Evolutionary conservation across 2,113 vertebrate genomes (phyloP).

Genomic region (Gopherus evgoodei): DNA sequence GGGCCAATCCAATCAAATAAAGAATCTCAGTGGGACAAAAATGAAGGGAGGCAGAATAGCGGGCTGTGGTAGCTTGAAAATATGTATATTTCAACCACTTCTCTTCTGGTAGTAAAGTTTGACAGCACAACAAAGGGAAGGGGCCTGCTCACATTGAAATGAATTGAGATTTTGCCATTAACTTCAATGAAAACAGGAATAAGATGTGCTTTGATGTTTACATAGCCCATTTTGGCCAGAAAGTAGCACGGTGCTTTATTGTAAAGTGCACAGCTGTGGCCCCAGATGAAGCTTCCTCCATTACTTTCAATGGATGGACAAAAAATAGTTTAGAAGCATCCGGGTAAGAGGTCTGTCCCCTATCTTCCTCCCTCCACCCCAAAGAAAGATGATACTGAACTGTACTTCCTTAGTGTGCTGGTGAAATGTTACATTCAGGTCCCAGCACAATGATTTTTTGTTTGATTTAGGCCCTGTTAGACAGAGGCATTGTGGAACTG

Average conservation of each 20-base stretch:
- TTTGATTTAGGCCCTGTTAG: conserved; percentile 80
- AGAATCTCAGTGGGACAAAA: neutral
- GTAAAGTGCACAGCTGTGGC: neutral
- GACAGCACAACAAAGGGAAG: neutral
- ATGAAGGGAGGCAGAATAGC: neutral
- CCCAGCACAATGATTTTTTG: neutral
- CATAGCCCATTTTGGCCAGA: neutral
- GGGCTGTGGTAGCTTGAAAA: neutral
- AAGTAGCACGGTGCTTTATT: neutral
- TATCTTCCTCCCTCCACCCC: neutral
- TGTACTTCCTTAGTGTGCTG: neutral
- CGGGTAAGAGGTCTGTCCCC: neutral
- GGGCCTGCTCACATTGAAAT: neutral
- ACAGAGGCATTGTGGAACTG: conserved; percentile 88
- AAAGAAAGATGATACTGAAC: neutral
- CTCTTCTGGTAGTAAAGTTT: neutral
- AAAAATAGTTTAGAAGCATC: neutral
- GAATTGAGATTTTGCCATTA: neutral
- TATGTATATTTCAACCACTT: neutral
- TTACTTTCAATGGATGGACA: neutral
- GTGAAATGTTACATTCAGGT: neutral
- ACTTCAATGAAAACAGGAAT: neutral
- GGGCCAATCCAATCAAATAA: neutral
- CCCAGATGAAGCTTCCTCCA: neutral
- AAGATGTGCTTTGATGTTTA: neutral